These are phyloP conservation scores for Psephotus haematonotus DNA, from an alignment of 2,113 vertebrate species.

Conservation along the genomic window DNA sequence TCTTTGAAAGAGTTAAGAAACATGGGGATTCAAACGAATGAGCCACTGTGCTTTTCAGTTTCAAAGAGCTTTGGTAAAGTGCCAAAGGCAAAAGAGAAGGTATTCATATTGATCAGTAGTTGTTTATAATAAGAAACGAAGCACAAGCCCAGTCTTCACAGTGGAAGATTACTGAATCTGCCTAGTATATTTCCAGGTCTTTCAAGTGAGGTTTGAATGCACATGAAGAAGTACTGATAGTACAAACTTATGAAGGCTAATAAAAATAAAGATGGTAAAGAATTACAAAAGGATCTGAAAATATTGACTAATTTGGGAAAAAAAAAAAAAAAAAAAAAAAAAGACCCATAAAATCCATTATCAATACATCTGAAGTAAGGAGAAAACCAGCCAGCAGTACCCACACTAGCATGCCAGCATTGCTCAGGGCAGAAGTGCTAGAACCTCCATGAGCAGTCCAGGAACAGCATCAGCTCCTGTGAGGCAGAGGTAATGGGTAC, in stretches of 20 bases:
- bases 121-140: not conserved
- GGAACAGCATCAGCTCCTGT: not conserved
- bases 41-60: not conserved
- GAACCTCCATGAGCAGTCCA: not conserved
- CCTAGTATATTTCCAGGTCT: not conserved
- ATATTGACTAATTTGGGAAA: not conserved
- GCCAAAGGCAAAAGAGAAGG: not conserved
- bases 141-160: not conserved
- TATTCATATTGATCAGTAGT: not conserved
- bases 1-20: not conserved
- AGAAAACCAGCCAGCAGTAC: not conserved
- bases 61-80: not conserved
- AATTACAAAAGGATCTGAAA: not conserved
- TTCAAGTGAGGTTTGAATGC: not conserved
- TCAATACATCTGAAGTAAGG: not conserved
- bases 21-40: rapidly evolving
- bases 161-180: not conserved
- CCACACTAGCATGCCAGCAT: not conserved
- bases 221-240: not conserved
- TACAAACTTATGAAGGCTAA: not conserved
- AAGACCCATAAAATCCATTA: not conserved
- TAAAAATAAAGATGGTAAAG: not conserved
- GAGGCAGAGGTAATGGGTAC: not conserved
- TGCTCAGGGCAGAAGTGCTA: not conserved
- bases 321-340: not conserved